Evolutionary conservation across 2,113 vertebrate species (phyloP), one percentile per base, ranked within the genome.

Genomic region (Psephotus haematonotus): DNA sequence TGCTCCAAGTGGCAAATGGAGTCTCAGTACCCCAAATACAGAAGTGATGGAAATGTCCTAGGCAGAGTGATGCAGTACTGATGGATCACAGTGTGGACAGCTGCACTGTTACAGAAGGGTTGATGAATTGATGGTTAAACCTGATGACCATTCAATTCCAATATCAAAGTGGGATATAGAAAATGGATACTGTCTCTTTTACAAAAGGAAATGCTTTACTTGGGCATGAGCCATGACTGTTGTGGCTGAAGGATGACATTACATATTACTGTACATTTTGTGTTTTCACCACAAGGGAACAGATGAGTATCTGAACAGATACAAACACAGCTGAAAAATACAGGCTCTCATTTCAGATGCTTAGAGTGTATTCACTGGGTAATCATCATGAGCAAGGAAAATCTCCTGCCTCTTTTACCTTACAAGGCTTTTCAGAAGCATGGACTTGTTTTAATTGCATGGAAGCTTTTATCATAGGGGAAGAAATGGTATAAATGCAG

Each of bases 261-360:
- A 91, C 72, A 82, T 86, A 90, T 93, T 94, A 92, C 75, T 91
- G 67, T 94, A 93, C 87, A 84, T 96, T 95, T 94, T 97, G 53
- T 96, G 94, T 96, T 97, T 95, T 90, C 88, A 91, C 71, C 86
- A 91, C 76, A 95, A 95, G 86, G 71, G 79, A 96, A 92, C 70
- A 96, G 91, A 97, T 89, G 90, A 96, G 67, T 44, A 92, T 82
- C 90, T 85, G 78, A 93, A 82, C 64, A 93, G 81, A 95, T 76
- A 91, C 55, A 96, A 96, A 95, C 79, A 84, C 75, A 86, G 92
- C 71, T 84, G 92, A 96, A 94, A 97, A 86, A 77, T 43, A 44
- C 46, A 92, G 71, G 31, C 71, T 92, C n/a, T 92, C 63, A 68
- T 62, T 82, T 46, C 49, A 80, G 71, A 93, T 70, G 67, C 81